phyloP scores from a whole-genome alignment of 92 coral and sea anemone genomes.

The Porites rus region DNA sequence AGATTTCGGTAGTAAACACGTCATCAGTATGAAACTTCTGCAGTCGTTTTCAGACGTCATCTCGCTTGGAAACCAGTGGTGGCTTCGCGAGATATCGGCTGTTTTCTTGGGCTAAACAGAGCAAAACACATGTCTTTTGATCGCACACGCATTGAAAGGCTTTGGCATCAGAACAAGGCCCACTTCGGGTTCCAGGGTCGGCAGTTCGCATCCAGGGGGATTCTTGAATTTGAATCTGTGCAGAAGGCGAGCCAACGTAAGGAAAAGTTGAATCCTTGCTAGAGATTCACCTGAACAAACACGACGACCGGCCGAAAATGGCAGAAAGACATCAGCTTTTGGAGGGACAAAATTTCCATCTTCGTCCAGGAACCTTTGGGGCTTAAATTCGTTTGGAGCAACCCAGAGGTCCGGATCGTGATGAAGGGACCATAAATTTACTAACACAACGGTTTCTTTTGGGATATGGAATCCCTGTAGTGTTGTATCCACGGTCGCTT shows the following conservation, averaged over 20 bases:
- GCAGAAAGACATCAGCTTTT: conserved; percentile 34
- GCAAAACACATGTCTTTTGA: background rate
- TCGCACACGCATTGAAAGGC: background rate
- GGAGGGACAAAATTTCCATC: conserved; percentile 44
- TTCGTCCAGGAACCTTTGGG: conserved; percentile 46
- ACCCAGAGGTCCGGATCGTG: conserved; percentile 56
- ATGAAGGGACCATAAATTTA: conserved; percentile 56
- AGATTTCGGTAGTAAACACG: no score
- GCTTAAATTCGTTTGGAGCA: conserved; percentile 52
- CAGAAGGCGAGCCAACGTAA: conserved; percentile 40
- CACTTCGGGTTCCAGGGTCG: background rate
- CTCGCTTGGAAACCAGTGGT: no score
- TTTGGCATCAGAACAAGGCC: background rate
- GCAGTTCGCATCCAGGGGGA: background rate
- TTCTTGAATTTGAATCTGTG: conserved; percentile 21
- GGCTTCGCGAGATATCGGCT: no score
- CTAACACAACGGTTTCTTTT: conserved; percentile 46
- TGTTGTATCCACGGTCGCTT: conserved; percentile 34
- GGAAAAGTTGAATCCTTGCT: conserved; percentile 37
- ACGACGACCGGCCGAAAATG: conserved; percentile 46
- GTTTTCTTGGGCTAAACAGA: no score
- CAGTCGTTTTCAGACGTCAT: no score
- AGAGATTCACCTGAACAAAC: conserved; percentile 44
- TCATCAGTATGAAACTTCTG: no score
- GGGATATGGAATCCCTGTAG: conserved; percentile 46